Evolutionary conservation across 2,888 invertebrate species (phyloP).

Genomic region (Microctonus hyperodae): DNA sequence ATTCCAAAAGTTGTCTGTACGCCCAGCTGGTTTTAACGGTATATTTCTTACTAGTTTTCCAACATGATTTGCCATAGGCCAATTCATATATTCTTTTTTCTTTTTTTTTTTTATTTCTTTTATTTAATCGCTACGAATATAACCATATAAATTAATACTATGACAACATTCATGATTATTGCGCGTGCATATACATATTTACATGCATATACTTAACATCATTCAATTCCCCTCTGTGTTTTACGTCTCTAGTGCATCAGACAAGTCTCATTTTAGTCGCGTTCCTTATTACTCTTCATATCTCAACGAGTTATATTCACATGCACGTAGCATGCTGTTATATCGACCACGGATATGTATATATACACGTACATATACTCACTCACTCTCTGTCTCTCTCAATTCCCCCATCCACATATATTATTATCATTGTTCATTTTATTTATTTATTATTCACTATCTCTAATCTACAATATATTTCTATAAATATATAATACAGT

Average conservation of each 20-base stretch:
- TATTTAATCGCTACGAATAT: not conserved
- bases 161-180: constrained; percentile 12
- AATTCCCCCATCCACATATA: not conserved
- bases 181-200: constrained; percentile 10
- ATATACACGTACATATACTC: too few species aligned
- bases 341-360: too few species aligned
- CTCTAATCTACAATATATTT: not conserved
- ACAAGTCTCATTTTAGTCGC: constrained; percentile 11
- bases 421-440: not conserved
- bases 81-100: not conserved
- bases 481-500: not conserved
- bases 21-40: constrained; percentile 2
- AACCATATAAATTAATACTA: not conserved
- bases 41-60: not conserved
- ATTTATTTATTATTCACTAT: constrained; percentile 22
- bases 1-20: not conserved
- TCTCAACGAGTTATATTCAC: constrained; percentile 22
- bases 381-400: constrained; percentile 3
- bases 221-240: not conserved
- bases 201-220: constrained; percentile 12
- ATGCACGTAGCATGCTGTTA: not conserved
- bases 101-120: not conserved
- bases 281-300: constrained; percentile 5
- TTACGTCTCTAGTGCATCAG: not conserved
- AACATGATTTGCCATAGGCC: not conserved